Base-by-base conservation (phyloP, 2,113 vertebrate species). In the Sturnus vulgaris region DNA sequence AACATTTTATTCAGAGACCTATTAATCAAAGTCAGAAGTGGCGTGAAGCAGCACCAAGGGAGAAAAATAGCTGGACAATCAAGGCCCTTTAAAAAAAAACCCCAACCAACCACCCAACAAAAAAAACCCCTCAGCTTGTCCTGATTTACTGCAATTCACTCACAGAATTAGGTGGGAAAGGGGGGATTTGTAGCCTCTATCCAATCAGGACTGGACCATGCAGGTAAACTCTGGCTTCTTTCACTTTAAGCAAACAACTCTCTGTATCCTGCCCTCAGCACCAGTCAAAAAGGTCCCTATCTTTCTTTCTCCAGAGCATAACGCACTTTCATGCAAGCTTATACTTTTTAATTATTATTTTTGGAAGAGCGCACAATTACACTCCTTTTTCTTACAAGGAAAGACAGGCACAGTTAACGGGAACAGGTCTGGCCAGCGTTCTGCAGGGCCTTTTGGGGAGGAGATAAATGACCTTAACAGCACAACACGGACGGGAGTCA, bases 11-110 rank as follows among this genome's bases (percentile, higher is more conserved):
- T 96, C 97, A 92, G 95, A 98, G 95, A 95, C 96, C 95, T 97
- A 98, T 99, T 98, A 86, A 98, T 98, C 98, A 98, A 97, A 97
- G 97, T 98, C 97, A 98, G 82, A 92, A 96, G 88, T 94, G 79
- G 93, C 83, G 4, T 95, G 96, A 97, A 97, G 92, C 61, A 3
- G 95, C 95, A 96, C 95, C 95, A 80, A 87, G 95, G 94, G 88
- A 91, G 70, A 93, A 96, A 97, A 97, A 93, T 82, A 84, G 75
- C 93, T 79, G 90, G 80, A 86, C 90, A 95, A 90, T 88, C 85
- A 81, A 86, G 69, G 61, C 56, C 11, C 59, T 92, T 95, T 82
- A 2, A 73, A 71, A 47, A 68, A 60, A 68, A 52, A 52, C 16
- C 47, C 46, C 39, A 61, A 35, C 49, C n/a, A 69, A n/a, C 13